phyloP scores from a whole-genome alignment of 1,140 invertebrate genomes.

The Camponotus vicinus region DNA sequence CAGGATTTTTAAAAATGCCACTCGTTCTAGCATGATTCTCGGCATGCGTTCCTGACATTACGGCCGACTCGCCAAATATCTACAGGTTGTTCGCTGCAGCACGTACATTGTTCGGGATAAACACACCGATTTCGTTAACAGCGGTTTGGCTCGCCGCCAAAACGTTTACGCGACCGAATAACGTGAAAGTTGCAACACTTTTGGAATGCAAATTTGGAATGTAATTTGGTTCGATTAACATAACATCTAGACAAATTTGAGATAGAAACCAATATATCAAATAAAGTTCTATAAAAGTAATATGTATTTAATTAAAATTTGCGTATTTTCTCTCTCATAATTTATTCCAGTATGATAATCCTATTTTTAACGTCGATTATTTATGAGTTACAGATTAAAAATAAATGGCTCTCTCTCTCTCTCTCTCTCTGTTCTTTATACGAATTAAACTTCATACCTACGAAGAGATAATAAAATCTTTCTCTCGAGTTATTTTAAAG shows the following conservation, averaged over 20 bases:
- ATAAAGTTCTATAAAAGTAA: neutral
- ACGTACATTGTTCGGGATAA: constrained; percentile 76
- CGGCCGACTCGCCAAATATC: constrained; percentile 74
- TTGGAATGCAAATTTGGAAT: constrained; percentile 35
- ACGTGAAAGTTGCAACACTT: constrained; percentile 61
- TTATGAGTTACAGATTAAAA: constrained; percentile 9
- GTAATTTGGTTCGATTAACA: constrained; percentile 15
- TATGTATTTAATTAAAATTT: neutral
- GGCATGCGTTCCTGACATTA: constrained; percentile 37
- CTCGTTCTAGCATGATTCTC: constrained; percentile 15
- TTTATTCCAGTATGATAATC: neutral
- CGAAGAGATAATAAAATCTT: constrained; percentile 11
- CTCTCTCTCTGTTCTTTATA: neutral
- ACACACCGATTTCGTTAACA: constrained; percentile 80
- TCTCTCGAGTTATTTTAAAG: neutral
- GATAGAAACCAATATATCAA: neutral
- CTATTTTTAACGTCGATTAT: neutral
- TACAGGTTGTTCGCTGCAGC: constrained; percentile 82
- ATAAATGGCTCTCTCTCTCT: neutral
- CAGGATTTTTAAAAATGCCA: constrained; percentile 55
- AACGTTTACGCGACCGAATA: constrained; percentile 74
- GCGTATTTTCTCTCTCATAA: neutral
- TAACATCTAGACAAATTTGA: neutral
- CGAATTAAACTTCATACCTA: constrained; percentile 1
- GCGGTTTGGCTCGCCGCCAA: constrained; percentile 77